Conservation (phyloP, 2,113 vertebrate species). For the Amblyopsis rosae region DNA sequence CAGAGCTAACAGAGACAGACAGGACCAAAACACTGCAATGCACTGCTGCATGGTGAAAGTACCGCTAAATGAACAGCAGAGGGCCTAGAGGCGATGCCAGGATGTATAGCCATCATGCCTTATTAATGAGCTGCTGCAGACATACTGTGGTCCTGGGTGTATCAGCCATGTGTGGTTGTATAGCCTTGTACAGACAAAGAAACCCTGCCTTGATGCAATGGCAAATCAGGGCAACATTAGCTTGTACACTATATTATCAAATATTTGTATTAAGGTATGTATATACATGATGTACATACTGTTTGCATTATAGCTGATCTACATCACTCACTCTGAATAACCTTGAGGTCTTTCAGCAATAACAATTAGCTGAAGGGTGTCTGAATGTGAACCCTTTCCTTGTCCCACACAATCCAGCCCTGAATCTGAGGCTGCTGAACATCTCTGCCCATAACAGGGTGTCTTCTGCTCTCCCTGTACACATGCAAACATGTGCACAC, state of each 20-base stretch:
- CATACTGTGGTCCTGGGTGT: constrained; percentile 32
- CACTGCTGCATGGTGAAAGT: constrained; percentile 47
- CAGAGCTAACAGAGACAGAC: neutral
- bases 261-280: neutral
- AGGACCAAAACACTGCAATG: constrained; percentile 26
- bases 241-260: neutral
- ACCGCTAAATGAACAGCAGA: constrained; percentile 58
- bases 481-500: neutral
- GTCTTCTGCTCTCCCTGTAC: constrained; percentile 20
- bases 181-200: constrained; percentile 27
- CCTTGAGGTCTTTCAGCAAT: neutral
- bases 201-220: neutral
- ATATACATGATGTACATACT: neutral
- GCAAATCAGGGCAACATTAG: neutral
- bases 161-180: constrained; percentile 23
- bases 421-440: constrained; percentile 30
- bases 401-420: constrained; percentile 32
- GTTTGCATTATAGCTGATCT: constrained; percentile 5
- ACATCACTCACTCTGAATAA: neutral
- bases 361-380: neutral
- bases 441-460: constrained; percentile 38
- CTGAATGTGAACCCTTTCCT: constrained; percentile 2
- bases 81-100: constrained; percentile 66
- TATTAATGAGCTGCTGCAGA: constrained; percentile 56
- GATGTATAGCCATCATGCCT: constrained; percentile 47